Conservation (phyloP, 2,888 invertebrate genomes). For the Synanthedon vespiformis region DNA sequence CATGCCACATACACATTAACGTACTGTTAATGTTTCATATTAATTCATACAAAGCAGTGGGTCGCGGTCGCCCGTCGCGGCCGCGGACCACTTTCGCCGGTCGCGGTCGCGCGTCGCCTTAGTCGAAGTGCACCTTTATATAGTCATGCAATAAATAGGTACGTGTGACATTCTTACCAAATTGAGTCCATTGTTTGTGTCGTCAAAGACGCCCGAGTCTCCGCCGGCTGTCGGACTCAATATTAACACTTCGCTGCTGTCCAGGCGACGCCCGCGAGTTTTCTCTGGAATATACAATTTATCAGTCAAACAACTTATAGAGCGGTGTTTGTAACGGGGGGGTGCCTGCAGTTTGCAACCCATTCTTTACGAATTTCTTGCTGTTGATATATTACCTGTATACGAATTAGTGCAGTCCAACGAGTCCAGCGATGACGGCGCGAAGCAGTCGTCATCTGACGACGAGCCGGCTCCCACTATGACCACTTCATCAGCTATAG, state of each 20-base stretch:
- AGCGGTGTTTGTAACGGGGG: no score
- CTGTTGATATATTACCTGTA: constrained; percentile 25
- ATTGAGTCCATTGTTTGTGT: constrained; percentile 38
- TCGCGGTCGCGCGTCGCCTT: no score
- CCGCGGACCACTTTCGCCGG: no score
- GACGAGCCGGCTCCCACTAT: constrained; percentile 85
- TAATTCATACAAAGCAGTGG: no score
- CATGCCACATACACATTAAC: no score
- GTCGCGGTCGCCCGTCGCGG: no score
- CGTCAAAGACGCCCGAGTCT: constrained; percentile 75
- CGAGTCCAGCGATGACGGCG: constrained; percentile 80
- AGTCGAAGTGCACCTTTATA: no score
- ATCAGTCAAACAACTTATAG: neutral
- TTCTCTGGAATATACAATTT: constrained; percentile 28
- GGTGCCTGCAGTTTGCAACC: no score
- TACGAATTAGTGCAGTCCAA: constrained; percentile 70
- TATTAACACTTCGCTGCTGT: constrained; percentile 89
- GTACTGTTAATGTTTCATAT: no score
- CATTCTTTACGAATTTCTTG: no score
- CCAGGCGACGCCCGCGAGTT: constrained; percentile 74
- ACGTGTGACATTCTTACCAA: constrained; percentile 25
- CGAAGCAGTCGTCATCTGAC: constrained; percentile 81
- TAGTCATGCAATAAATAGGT: no score
- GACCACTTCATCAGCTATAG: constrained; percentile 77
- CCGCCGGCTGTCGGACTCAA: constrained; percentile 78